Evolutionary conservation across 1,140 invertebrate species (phyloP), one percentile per base, ranked within the genome.

Genomic region (Frieseomelitta varia): DNA sequence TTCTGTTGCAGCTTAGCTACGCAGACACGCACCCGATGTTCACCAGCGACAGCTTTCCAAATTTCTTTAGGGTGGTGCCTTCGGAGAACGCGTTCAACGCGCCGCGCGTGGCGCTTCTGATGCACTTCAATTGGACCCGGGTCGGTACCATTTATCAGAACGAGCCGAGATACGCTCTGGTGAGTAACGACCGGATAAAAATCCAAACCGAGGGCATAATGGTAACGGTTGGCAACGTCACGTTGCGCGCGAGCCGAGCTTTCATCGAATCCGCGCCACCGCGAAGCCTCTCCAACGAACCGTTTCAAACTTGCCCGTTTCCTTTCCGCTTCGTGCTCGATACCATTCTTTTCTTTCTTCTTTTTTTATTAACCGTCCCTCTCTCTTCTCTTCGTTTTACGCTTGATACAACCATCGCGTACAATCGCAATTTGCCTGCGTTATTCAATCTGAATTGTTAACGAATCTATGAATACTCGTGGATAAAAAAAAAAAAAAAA

Each of bases 1-100:
- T 68, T 17, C 61, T 93, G 86, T 96, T 95, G 15, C 96, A 99
- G 97, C 95, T 99, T 39, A 99, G 99, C 4, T 99, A 99, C 94
- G 99, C 98, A 4, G 99, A 99, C 94, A 99, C 99, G 24, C 98
- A 99, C 95, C 99, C 99, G 2, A 99, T 99, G 97, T 99, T 99
- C 95, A 99, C 98, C 1, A 98, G 97, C 91, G 97, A 98, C 85
- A 98, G 97, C 82, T 99, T 98, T 94, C 98, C 98, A 6, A 99
- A 99, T 94, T 99, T 99, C 95, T 99, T 99, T 95, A 97, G 98
- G 30, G 98, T 99, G 83, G 98, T 99, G 47, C 99, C 99, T 10
- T 98, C 98, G 56, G 98, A 99, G 94, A 98, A 98, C 92, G 99
- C 99, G 63, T 99, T 99, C 95, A 99, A 99, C 95, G 96, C 97